These are phyloP conservation scores for Scylla paramamosain DNA, from an alignment of 1,140 invertebrate species.

Conservation along the genomic window DNA sequence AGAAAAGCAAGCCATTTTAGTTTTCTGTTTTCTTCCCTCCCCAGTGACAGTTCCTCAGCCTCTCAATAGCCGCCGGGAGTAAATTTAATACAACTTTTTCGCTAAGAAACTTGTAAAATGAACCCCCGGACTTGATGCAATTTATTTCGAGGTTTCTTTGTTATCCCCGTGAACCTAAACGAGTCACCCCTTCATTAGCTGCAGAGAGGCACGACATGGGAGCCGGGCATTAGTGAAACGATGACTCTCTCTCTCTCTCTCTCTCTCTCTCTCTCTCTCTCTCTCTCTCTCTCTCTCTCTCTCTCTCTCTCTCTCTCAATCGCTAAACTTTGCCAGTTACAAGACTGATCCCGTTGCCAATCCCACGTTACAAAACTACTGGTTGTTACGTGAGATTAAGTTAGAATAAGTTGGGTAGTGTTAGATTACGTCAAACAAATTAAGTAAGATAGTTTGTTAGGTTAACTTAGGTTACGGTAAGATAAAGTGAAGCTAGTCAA, in stretches of 20 bases:
- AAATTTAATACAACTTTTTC: conserved; percentile 53
- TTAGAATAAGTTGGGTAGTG: too few relatives aligned
- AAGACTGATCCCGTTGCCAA: too few relatives aligned
- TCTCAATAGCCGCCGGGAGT: conserved; percentile 47
- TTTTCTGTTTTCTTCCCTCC: background rate
- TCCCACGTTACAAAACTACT: too few relatives aligned
- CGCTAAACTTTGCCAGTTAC: too few relatives aligned
- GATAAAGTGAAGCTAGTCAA: too few relatives aligned
- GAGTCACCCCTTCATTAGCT: conserved; percentile 41
- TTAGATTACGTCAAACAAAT: too few relatives aligned
- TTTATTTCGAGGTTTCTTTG: conserved; percentile 41
- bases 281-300: background rate
- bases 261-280: background rate
- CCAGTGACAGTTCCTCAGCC: background rate
- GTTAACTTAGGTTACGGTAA: too few relatives aligned
- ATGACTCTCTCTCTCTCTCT: background rate
- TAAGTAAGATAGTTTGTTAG: too few relatives aligned
- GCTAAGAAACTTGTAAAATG: conserved; percentile 7
- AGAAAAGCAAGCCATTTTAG: too few relatives aligned
- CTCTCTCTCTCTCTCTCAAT: background rate
- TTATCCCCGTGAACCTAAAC: conserved; percentile 24
- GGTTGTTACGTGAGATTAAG: too few relatives aligned
- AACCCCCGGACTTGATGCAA: conserved; percentile 35
- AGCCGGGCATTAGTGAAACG: background rate
- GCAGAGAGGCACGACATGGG: background rate